Base-by-base conservation (phyloP, 2,888 invertebrate species). In the Apotomis capreana region DNA sequence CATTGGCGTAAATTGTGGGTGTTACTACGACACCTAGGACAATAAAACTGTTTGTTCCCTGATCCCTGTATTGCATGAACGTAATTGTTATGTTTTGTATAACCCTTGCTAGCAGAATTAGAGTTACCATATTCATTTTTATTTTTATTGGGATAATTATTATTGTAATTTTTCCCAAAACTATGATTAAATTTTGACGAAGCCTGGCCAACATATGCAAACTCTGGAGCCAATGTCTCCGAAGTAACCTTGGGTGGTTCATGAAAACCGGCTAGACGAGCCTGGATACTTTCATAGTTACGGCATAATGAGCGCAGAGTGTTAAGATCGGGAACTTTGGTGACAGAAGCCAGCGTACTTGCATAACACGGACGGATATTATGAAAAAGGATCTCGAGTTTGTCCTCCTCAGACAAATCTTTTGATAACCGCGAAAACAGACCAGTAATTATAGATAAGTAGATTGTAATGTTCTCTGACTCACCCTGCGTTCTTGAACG, bases 401-500 rank as follows among this genome's bases (percentile, higher is more conserved):
- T 46, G 0, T 46, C 46, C 10, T 46, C 46, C 3, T 46, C 10
- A 8, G 46, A 46, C 8, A 46, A 10, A 10, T 3, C 10, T 10
- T 46, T 9, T 8, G 46, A 8, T 15, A 54, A 54, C 5, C 73
- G 67, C 3, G 71, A 60, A 46, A 76, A 76, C 71, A 76, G 67
- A n/a, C 75, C 74, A 0, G 40, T 8, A 70, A 75, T 70, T 15
- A 77, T 75, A 0, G 75, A 74, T 26, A 77, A 51, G 63, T 76
- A 76, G 55, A 76, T 67, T 37, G 74, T 73, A 10, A 77, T 77
- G 12, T 69, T 76, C 55, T 78, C 76, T 1, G 37, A 3, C 3
- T 74, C 71, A 4, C 74, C 78, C 58, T 76, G 78, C 26, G 74
- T 75, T 1, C 78, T 58, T 5, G 64, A 13, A 8, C 77, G 67